phyloP scores from a whole-genome alignment of 2,113 vertebrate genomes.

The Lasiurus cinereus region DNA sequence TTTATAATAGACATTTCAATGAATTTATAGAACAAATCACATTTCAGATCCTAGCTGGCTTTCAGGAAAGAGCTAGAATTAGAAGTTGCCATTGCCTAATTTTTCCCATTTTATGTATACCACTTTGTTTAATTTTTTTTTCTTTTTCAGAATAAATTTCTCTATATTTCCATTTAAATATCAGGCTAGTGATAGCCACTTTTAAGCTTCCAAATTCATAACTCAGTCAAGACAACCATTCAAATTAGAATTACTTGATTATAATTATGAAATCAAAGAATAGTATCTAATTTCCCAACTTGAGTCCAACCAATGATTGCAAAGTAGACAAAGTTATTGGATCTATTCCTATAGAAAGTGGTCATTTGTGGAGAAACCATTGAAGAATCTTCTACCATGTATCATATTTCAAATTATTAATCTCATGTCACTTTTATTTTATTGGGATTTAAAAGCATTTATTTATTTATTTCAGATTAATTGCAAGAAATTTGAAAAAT shows the following conservation, averaged over 20 bases:
- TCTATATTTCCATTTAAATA: not conserved
- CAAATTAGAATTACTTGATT: not conserved
- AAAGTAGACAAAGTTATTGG: not conserved
- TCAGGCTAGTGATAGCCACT: not conserved
- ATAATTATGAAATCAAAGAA: not conserved
- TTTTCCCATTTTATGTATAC: not conserved
- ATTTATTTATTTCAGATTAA: conserved; percentile 3
- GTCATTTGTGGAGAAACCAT: not conserved
- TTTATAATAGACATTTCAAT: not conserved
- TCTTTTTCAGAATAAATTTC: not conserved
- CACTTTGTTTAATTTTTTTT: too few species aligned
- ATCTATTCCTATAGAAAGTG: not conserved
- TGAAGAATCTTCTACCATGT: not conserved
- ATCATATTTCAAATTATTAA: not conserved
- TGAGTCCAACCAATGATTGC: not conserved
- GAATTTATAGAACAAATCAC: not conserved
- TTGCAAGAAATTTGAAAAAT: not conserved
- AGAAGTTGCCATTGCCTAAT: not conserved
- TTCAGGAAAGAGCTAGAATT: not conserved
- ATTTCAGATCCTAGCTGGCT: not conserved
- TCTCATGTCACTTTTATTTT: not conserved
- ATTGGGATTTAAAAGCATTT: not conserved
- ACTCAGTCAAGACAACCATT: not conserved
- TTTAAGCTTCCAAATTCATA: not conserved
- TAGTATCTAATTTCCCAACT: not conserved